These are phyloP conservation scores for Zootoca vivipara DNA, from an alignment of 2,113 vertebrate genomes.

Conservation along the genomic window DNA sequence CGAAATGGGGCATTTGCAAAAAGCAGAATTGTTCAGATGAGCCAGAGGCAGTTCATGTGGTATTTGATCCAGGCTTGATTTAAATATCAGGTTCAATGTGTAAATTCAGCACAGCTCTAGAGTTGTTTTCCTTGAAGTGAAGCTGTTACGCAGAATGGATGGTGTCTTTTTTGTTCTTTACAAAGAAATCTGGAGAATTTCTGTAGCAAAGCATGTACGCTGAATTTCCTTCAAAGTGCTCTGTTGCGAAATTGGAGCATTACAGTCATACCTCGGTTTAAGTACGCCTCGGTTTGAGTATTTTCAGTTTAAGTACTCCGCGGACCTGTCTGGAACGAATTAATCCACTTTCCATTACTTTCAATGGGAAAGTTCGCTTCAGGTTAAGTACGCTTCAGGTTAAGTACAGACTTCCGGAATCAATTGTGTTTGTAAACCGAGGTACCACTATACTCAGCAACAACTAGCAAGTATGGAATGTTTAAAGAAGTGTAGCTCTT, in stretches of 20 bases:
- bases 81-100: not conserved
- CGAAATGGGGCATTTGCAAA: conserved; percentile 6
- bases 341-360: too few species aligned
- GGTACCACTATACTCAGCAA: too few species aligned
- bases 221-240: not conserved
- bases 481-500: not conserved
- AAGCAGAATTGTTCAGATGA: not conserved
- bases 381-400: too few species aligned
- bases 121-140: not conserved
- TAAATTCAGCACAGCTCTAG: not conserved
- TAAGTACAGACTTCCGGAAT: too few species aligned
- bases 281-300: too few species aligned
- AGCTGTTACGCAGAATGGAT: not conserved
- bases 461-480: not conserved
- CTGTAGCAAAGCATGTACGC: not conserved
- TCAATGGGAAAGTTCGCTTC: too few species aligned
- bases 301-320: too few species aligned
- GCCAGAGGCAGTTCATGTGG: fast-evolving
- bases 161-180: not conserved
- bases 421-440: too few species aligned
- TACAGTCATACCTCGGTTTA: too few species aligned
- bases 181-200: fast-evolving
- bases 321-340: too few species aligned
- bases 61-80: not conserved
- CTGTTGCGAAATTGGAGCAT: not conserved